Base-by-base conservation (phyloP, 2,113 vertebrate genomes). In the Pagrus major region DNA sequence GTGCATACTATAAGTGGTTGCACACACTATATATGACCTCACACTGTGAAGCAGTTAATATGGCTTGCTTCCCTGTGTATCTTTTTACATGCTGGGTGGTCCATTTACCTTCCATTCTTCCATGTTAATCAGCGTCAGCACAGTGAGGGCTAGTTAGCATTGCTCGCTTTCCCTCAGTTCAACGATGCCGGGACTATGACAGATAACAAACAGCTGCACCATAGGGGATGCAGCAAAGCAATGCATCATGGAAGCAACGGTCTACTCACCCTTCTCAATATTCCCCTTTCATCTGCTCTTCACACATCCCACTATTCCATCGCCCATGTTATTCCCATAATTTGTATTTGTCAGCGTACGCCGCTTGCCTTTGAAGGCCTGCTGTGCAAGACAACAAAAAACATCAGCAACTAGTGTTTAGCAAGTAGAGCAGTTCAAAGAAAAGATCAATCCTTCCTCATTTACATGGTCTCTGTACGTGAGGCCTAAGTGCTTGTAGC, bases 191-290 rank as follows among this genome's bases (percentile, higher is more conserved):
- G 37, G 64, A 72, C 59, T 71, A 64, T 92, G 92, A 92, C 81
- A 89, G 75, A 88, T 91, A 92, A 92, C 87, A 91, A 92, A 91
- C 84, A 76, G 84, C 78, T 51, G 79, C 74, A 74, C 91, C 81
- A 90, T 69, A 58, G 84, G 85, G 81, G 76, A 85, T 56, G 73
- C 27, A 3, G 54, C 71, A 83, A 87, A 80, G 73, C 25, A 78
- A 91, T 92, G 81, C 77, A 90, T 94, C 89, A 89, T 73, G 70
- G 76, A 88, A 89, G 83, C 87, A 80, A 87, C 69, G 67, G 73
- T 73, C 72, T 66, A 76, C 74, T 88, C 90, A 51, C 73, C 64
- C 29, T 52, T 65, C 69, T 76, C 76, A 66, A 61, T 47, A 75
- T 73, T 81, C 81, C 59, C 23, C 61, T 73, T 82, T 88, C 89